phyloP scores from a whole-genome alignment of 2,113 vertebrate species.

The Silurus meridionalis region DNA sequence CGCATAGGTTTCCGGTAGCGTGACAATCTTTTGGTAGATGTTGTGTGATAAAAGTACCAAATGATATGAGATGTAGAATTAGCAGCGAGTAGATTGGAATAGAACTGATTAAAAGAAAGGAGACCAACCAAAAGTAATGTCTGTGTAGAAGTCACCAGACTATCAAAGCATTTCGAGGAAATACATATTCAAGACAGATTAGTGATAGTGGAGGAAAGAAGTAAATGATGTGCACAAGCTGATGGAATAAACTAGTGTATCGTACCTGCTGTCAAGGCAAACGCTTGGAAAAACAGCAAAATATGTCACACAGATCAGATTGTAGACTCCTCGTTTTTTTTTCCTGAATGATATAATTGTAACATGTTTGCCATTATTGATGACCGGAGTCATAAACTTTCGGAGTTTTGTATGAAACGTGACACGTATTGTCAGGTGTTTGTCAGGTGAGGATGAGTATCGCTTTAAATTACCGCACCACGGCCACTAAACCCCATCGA shows the following conservation, averaged over 20 bases:
- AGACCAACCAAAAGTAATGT: neutral
- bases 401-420: neutral
- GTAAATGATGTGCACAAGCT: conserved; percentile 5
- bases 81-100: neutral
- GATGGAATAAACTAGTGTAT: neutral
- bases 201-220: neutral
- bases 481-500: conserved; percentile 37
- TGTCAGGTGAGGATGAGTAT: conserved; percentile 47
- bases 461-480: conserved; percentile 36
- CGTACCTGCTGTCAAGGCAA: neutral
- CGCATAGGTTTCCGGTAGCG: neutral
- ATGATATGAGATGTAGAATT: neutral
- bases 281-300: neutral
- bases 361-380: neutral
- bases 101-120: neutral
- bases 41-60: neutral
- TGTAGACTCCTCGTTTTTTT: neutral
- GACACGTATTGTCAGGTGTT: conserved; percentile 7
- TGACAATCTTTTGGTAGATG: neutral
- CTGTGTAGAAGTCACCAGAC: neutral
- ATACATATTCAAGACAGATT: neutral
- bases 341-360: neutral
- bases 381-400: neutral
- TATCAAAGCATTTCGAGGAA: neutral
- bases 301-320: neutral